Evolutionary conservation across 2,113 vertebrate genomes (phyloP), one percentile per base, ranked within the genome.

Genomic region (Bos indicus): DNA sequence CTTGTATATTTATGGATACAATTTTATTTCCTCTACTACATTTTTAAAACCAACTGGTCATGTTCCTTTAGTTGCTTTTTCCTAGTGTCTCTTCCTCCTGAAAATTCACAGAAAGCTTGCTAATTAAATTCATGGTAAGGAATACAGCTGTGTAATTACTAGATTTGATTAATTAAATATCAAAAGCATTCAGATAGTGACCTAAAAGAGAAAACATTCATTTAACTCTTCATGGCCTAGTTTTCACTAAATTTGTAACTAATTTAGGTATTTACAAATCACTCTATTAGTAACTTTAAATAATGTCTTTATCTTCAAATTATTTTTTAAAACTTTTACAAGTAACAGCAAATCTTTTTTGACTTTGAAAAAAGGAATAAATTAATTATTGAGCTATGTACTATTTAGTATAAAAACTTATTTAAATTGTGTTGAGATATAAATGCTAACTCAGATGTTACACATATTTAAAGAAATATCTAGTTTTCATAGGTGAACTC

Each of bases 1-100:
- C 96, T 98, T 95, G 21, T 97, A 71, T 96, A 94, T 98, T 97
- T 96, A 98, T 90, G 90, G 97, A 98, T 98, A 97, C 98, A 98
- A 98, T 98, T 98, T 91, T 99, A 99, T 98, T 98, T 97, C 98
- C 95, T 97, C 91, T 97, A 87, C 95, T 25, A 80, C 78, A 81
- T 96, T 93, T 97, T 84, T 88, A 91, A 87, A 90, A 93, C 43
- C 81, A 97, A 43, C 59, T 19, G 46, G 88, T 80, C 86, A 95
- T 51, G 10, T 96, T 90, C 91, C 21, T 96, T 94, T 62, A 74
- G 25, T 93, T 86, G 56, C 74, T 95, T 78, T 82, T 88, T 51
- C 26, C 83, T 95, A 88, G 7, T 78, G 6, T 95, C 43, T 87
- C 93, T 88, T 96, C 26, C 12, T 23, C 28, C 28, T 88, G 46